A percentile compares a stretch with the other conserved stretches of the same genome.
Evolutionary conservation across 1,140 invertebrate species (phyloP).

Genomic region (Wiebesia pumilae): DNA sequence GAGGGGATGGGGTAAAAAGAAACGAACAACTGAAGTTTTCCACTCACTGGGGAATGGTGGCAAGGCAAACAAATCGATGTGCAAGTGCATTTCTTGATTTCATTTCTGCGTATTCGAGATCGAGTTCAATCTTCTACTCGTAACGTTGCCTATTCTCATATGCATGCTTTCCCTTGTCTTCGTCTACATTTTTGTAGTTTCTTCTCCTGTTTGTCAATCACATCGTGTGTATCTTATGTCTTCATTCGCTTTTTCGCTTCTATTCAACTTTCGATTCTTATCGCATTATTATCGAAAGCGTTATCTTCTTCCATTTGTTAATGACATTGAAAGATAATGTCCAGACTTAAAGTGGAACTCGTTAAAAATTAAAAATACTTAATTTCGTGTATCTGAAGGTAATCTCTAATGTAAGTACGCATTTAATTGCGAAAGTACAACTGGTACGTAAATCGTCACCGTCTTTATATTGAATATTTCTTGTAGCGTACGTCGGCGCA

Average conservation of each 20-base stretch:
- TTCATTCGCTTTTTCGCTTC: neutral
- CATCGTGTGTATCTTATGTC: conserved; percentile 19
- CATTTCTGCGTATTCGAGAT: conserved; percentile 57
- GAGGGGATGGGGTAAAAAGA: neutral
- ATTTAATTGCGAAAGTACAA: no score
- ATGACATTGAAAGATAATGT: no score
- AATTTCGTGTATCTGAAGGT: no score
- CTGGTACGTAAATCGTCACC: no score
- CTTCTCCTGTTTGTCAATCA: neutral
- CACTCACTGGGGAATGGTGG: conserved; percentile 49
- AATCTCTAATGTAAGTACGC: no score
- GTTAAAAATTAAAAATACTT: no score
- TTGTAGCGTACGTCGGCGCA: neutral
- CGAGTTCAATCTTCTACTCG: conserved; percentile 55
- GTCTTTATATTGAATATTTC: neutral
- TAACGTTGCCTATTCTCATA: conserved; percentile 35
- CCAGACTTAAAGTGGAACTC: no score
- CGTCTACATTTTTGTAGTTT: conserved; percentile 49
- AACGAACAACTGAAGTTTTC: conserved; percentile 36
- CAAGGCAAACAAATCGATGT: conserved; percentile 70
- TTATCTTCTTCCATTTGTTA: no score
- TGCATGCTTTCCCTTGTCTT: conserved; percentile 24
- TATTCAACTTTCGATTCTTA: neutral
- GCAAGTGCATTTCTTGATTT: conserved; percentile 68
- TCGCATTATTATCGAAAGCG: no score